Evolutionary conservation across 2,797 vertebrate species (phyloP), one percentile per base, ranked within the genome.

Genomic region (Miichthys miiuy): DNA sequence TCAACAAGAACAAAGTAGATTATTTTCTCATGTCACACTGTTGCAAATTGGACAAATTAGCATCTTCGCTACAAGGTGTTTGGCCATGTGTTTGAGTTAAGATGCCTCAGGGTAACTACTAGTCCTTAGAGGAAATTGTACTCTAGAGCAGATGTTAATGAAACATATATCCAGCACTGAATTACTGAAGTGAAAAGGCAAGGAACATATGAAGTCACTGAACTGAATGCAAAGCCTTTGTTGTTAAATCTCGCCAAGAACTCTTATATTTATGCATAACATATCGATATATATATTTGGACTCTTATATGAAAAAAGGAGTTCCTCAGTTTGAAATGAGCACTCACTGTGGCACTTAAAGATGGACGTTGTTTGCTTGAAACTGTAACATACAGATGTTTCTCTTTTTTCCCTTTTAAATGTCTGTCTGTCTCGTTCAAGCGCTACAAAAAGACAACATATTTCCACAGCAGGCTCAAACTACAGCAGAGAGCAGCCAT

Each of bases 111-210:
- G 91, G 77, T 68, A 83, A 58, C 21, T 70, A 71, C 21, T 14
- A 75, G 76, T 85, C 76, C 80, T 79, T 27, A 18, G 68, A 68
- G 68, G 44, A 75, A 52, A 51, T 7, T 57, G 47, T 54, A 74
- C 50, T 27, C 48, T 86, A 87, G 75, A 85, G 80, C 83, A 82
- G 80, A 84, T 84, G 86, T 83, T 91, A 89, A 90, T 91, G 88
- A 86, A 90, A 90, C 86, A 90, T 87, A 90, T 63, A 89, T 85
- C 73, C 65, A 77, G 56, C 30, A n/a, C 57, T 91, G 70, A 92
- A 89, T 84, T 84, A 80, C 86, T 63, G 25, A 85, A 72, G 23
- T 62, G 25, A 79, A 80, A 80, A 78, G 34, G 34, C 68, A 50
- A 66, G 51, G 50, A 79, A 63, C 42, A 23, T 64, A n/a, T 60